A percentile compares a stretch with the other conserved stretches of the same genome.
These are phyloP conservation scores for Agrochola circellaris DNA, from an alignment of 2,888 invertebrate species.

Conservation along the genomic window DNA sequence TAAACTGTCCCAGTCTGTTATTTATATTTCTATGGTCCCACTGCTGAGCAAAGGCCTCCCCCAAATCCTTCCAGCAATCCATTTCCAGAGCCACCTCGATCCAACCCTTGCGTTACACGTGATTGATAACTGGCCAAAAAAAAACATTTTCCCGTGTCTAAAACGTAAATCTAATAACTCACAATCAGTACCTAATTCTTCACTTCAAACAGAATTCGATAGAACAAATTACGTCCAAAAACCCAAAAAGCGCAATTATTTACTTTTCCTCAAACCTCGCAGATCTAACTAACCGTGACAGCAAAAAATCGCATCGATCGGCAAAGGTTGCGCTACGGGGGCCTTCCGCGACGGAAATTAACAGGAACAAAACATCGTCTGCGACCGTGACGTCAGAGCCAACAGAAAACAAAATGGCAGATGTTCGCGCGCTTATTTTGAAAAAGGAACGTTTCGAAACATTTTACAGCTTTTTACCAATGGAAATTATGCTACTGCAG, in stretches of 20 bases:
- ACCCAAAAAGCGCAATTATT: slow-evolving; percentile 43
- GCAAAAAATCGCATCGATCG: slow-evolving; percentile 50
- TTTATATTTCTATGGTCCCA: too few relatives aligned
- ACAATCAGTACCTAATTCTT: slow-evolving; percentile 11
- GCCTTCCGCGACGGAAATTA: slow-evolving; percentile 62
- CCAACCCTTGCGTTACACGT: not conserved
- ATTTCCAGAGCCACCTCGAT: not conserved
- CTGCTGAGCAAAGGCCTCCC: not conserved
- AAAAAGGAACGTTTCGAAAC: slow-evolving; percentile 2
- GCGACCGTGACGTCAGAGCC: slow-evolving; percentile 35
- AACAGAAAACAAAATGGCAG: slow-evolving; percentile 32
- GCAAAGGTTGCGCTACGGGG: slow-evolving; percentile 44
- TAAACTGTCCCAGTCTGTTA: too few relatives aligned
- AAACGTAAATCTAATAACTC: slow-evolving; percentile 7
- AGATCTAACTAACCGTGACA: slow-evolving; percentile 43
- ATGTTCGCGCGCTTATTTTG: slow-evolving; percentile 1
- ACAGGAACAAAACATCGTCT: slow-evolving; percentile 53
- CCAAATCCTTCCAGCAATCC: not conserved
- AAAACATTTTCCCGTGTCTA: not conserved
- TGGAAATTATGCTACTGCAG: not conserved
- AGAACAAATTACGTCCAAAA: slow-evolving; percentile 31
- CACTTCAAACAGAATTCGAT: slow-evolving; percentile 9
- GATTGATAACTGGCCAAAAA: not conserved
- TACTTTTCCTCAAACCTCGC: slow-evolving; percentile 34
- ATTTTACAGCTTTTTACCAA: not conserved